phyloP scores from a whole-genome alignment of 1,140 invertebrate genomes.

The Platyscapa corneri region DNA sequence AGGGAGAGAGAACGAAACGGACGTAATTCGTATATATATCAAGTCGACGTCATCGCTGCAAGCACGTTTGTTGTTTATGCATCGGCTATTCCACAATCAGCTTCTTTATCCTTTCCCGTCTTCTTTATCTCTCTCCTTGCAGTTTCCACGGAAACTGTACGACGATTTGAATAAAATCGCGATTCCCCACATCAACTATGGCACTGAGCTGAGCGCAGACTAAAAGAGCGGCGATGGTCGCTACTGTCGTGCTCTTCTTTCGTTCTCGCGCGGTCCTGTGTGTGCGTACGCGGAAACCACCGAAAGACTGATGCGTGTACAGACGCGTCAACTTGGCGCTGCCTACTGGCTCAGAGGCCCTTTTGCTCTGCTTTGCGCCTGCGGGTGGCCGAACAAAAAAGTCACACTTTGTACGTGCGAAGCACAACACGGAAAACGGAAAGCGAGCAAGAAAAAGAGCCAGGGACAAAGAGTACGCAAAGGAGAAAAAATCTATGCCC shows the following conservation, averaged over 20 bases:
- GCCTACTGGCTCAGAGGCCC: too few species aligned
- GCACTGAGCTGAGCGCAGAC: too few species aligned
- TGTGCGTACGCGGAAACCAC: neutral
- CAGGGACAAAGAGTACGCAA: too few species aligned
- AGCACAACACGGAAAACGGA: neutral
- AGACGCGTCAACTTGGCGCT: too few species aligned
- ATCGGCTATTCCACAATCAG: neutral
- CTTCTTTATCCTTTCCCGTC: neutral
- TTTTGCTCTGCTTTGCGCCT: neutral
- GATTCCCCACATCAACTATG: neutral
- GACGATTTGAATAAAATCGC: neutral
- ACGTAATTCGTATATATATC: neutral
- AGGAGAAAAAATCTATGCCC: neutral
- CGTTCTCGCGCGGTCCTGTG: too few species aligned
- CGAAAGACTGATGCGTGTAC: too few species aligned
- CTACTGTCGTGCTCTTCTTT: too few species aligned
- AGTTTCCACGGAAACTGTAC: neutral
- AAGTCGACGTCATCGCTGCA: neutral
- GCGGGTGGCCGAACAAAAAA: neutral
- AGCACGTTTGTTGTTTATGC: neutral
- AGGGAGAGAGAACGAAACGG: neutral
- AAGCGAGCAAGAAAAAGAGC: neutral
- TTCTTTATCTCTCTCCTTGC: neutral
- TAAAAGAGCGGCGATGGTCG: too few species aligned
- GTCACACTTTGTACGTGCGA: too few species aligned